These are phyloP conservation scores for Hirundichthys speculiger DNA, from an alignment of 2,113 vertebrate genomes.

Conservation along the genomic window DNA sequence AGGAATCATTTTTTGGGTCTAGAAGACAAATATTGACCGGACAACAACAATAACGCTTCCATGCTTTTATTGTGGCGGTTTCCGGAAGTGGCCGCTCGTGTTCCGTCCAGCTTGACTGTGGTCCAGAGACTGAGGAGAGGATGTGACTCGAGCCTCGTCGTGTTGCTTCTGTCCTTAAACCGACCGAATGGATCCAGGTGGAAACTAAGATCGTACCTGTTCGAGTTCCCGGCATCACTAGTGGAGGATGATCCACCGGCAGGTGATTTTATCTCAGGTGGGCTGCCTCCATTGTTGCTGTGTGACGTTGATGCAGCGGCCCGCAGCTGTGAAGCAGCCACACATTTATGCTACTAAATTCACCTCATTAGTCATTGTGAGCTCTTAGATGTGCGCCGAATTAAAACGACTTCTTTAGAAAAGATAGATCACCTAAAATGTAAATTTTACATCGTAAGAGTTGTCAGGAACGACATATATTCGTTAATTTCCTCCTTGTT, in stretches of 20 bases:
- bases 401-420: no score
- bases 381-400: no score
- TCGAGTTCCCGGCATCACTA: constrained; percentile 6
- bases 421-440: no score
- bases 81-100: accelerated
- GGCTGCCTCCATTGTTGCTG: constrained; percentile 59
- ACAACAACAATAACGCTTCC: no score
- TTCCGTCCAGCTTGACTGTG: constrained; percentile 9
- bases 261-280: constrained; percentile 78
- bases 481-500: no score
- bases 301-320: constrained; percentile 54
- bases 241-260: constrained; percentile 80
- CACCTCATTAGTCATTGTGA: no score
- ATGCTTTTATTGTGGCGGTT: accelerated
- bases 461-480: no score
- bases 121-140: constrained; percentile 56
- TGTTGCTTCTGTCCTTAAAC: constrained; percentile 21
- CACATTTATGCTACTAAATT: no score
- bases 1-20: not conserved
- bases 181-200: constrained; percentile 51
- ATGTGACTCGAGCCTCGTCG: constrained; percentile 50
- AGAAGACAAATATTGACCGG: not conserved
- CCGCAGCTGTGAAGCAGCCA: constrained; percentile 7
- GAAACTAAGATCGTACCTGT: constrained; percentile 29
- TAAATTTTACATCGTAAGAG: no score